phyloP scores from a whole-genome alignment of 1,140 invertebrate genomes.

The Atta cephalotes region DNA sequence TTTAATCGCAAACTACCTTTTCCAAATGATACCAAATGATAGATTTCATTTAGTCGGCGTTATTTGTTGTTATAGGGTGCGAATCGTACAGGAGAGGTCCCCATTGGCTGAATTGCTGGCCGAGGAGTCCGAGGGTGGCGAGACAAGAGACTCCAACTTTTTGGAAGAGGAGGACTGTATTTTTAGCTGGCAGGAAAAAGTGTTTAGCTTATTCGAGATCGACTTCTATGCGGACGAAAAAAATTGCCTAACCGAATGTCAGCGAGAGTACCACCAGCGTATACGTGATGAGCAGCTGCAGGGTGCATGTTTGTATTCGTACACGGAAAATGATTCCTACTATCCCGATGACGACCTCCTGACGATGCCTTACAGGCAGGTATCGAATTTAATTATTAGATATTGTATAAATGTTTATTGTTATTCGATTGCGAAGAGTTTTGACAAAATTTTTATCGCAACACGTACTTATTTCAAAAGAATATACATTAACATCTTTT shows the following conservation, averaged over 20 bases:
- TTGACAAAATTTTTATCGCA: not conserved
- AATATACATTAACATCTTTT: not conserved
- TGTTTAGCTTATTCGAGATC: slow-evolving; percentile 81
- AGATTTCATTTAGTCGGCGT: slow-evolving; percentile 54
- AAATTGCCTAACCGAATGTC: slow-evolving; percentile 81
- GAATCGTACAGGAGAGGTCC: slow-evolving; percentile 83
- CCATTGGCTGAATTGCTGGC: slow-evolving; percentile 82
- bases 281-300: slow-evolving; percentile 67
- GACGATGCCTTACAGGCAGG: slow-evolving; percentile 67
- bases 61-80: slow-evolving; percentile 81
- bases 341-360: slow-evolving; percentile 74
- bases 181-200: slow-evolving; percentile 85
- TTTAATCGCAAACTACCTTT: slow-evolving; percentile 62
- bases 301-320: slow-evolving; percentile 80
- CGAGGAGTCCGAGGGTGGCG: slow-evolving; percentile 73
- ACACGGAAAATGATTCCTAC: slow-evolving; percentile 81
- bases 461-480: not conserved
- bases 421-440: not conserved
- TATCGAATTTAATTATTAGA: slow-evolving; percentile 17
- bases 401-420: not conserved
- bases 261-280: slow-evolving; percentile 80
- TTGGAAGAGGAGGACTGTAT: slow-evolving; percentile 80
- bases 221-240: slow-evolving; percentile 81
- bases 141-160: slow-evolving; percentile 82
- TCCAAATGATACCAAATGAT: slow-evolving; percentile 37